These are phyloP conservation scores for Notothenia coriiceps DNA, from an alignment of 2,113 vertebrate genomes.

Conservation along the genomic window DNA sequence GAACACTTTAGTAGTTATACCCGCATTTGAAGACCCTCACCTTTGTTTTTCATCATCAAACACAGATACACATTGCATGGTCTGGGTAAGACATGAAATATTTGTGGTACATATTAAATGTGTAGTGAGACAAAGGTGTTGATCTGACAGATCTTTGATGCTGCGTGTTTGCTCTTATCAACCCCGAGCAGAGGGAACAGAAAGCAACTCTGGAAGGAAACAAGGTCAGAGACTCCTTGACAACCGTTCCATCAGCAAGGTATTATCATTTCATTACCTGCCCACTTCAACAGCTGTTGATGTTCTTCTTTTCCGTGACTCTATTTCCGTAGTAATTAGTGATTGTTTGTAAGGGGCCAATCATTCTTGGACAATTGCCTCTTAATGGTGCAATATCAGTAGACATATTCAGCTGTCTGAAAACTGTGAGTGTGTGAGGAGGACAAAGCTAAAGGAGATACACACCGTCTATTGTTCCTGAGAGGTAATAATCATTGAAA, in stretches of 20 bases:
- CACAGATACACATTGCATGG: slow-evolving; percentile 12
- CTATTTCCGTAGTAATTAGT: slow-evolving; percentile 83
- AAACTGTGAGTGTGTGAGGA: slow-evolving; percentile 19
- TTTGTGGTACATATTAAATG: slow-evolving; percentile 21
- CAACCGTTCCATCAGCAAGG: slow-evolving; percentile 74
- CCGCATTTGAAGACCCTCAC: slow-evolving; percentile 35
- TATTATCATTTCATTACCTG: slow-evolving; percentile 82
- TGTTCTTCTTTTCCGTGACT: slow-evolving; percentile 80
- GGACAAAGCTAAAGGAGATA: slow-evolving; percentile 47
- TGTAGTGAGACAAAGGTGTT: slow-evolving; percentile 30
- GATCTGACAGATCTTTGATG: slow-evolving; percentile 59
- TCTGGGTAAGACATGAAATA: slow-evolving; percentile 31
- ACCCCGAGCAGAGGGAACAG: slow-evolving; percentile 50
- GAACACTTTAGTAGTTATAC: slow-evolving; percentile 61
- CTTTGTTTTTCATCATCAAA: slow-evolving; percentile 51
- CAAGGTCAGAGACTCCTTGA: slow-evolving; percentile 82
- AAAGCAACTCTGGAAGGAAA: slow-evolving; percentile 61
- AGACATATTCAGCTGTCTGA: slow-evolving; percentile 55
- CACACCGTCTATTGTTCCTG: slow-evolving; percentile 42
- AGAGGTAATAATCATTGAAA: slow-evolving; percentile 57
- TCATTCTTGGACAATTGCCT: slow-evolving; percentile 73
- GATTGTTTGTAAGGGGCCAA: slow-evolving; percentile 73
- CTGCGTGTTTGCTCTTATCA: slow-evolving; percentile 62
- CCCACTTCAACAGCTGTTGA: slow-evolving; percentile 57
- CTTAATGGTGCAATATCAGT: slow-evolving; percentile 68